Evolutionary conservation across 2,888 invertebrate genomes (phyloP).

Genomic region (Diplolepis rosae): DNA sequence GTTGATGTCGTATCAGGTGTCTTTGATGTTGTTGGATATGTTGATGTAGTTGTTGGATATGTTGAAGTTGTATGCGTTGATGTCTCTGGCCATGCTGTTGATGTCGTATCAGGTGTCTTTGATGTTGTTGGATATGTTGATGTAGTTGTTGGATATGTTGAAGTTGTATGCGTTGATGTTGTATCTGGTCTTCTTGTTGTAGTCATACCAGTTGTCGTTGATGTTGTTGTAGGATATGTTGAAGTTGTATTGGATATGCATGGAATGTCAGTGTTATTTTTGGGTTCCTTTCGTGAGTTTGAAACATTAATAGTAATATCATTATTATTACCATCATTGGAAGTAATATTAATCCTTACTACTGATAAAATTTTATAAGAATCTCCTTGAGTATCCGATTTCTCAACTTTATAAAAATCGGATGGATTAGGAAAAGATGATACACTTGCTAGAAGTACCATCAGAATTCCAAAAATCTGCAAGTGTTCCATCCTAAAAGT

Average conservation of each 20-base stretch:
- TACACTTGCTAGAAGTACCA: background rate
- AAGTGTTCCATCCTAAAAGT: background rate
- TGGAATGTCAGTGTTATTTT: background rate
- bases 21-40: background rate
- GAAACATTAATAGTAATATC: constrained; percentile 8
- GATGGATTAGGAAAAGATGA: background rate
- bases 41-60: background rate
- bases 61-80: background rate
- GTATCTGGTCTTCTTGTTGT: background rate
- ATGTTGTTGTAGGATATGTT: background rate
- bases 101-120: no score
- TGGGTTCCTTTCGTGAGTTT: background rate
- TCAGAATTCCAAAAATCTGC: background rate
- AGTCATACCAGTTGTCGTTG: background rate
- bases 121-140: background rate
- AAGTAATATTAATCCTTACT: background rate
- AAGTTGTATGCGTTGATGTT: background rate
- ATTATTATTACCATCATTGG: background rate
- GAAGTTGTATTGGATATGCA: background rate
- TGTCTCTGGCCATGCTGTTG: background rate
- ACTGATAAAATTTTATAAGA: background rate
- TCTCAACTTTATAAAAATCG: background rate
- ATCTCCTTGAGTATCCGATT: background rate
- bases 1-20: background rate
- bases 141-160: background rate